Percentiles rank a stretch among this genome's conserved stretches.
phyloP scores from a whole-genome alignment of 2,888 invertebrate species.

The Phaonia tiefii region DNA sequence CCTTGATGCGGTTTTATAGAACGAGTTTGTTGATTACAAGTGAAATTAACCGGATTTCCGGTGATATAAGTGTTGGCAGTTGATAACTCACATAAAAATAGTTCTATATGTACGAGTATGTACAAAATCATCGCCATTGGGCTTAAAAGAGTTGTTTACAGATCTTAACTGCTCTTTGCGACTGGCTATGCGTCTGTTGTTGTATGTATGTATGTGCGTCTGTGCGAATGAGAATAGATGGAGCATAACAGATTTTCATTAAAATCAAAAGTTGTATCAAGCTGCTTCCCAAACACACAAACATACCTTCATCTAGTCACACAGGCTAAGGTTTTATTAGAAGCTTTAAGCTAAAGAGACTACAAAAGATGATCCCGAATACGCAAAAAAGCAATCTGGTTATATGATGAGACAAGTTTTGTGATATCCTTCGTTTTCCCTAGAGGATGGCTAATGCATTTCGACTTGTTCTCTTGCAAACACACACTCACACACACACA shows the following conservation, averaged over 20 bases:
- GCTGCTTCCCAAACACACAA: constrained; percentile 9
- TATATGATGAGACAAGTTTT: constrained; percentile 20
- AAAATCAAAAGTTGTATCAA: constrained; percentile 32
- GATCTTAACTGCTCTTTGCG: too few relatives aligned
- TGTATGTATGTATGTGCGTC: background rate
- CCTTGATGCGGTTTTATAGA: constrained; percentile 23
- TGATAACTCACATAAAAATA: constrained; percentile 47
- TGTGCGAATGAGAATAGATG: background rate
- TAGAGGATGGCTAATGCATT: background rate
- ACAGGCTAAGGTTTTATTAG: background rate
- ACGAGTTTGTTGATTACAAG: constrained; percentile 59
- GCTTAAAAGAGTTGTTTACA: background rate
- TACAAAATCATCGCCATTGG: background rate
- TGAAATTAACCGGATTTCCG: constrained; percentile 66
- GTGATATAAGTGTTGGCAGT: constrained; percentile 61
- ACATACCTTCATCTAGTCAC: background rate
- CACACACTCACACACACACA: too few relatives aligned
- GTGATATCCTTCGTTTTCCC: background rate
- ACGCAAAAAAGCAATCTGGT: background rate
- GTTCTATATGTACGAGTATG: background rate
- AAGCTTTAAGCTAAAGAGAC: constrained; percentile 3
- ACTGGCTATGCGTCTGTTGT: background rate
- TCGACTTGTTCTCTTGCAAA: background rate
- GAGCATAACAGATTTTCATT: constrained; percentile 32
- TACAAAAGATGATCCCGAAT: background rate